phyloP scores from a whole-genome alignment of 2,113 vertebrate genomes.

The Maccullochella peelii region DNA sequence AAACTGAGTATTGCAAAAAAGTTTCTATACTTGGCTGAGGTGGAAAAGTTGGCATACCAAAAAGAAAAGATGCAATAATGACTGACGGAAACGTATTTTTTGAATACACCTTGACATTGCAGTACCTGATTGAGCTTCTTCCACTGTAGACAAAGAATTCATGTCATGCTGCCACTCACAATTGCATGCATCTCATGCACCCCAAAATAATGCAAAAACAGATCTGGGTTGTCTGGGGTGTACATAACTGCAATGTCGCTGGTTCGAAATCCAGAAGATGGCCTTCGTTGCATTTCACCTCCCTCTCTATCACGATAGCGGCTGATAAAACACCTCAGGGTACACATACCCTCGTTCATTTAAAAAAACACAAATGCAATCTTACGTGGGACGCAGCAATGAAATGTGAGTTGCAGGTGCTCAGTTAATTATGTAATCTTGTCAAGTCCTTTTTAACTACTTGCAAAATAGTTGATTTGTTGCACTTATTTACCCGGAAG shows the following conservation, averaged over 20 bases:
- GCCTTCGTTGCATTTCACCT: background rate
- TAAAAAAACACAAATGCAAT: background rate
- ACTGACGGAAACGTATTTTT: background rate
- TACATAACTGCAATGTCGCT: background rate
- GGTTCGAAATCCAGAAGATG: background rate
- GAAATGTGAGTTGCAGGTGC: constrained; percentile 10
- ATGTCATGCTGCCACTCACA: background rate
- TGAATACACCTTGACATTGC: background rate
- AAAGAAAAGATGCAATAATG: background rate
- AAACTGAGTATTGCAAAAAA: background rate
- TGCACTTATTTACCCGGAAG: background rate
- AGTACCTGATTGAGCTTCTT: background rate
- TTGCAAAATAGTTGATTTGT: background rate
- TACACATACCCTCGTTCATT: background rate
- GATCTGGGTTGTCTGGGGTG: background rate
- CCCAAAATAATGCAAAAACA: background rate
- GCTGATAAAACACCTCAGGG: background rate
- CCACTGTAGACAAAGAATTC: background rate
- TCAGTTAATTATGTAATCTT: background rate
- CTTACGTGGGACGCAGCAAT: background rate
- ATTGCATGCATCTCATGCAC: background rate
- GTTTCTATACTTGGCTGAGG: background rate
- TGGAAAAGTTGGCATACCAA: background rate
- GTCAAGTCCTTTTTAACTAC: background rate
- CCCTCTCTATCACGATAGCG: background rate